These are phyloP conservation scores for Phalacrocorax aristotelis DNA, from an alignment of 2,113 vertebrate species.

Conservation along the genomic window DNA sequence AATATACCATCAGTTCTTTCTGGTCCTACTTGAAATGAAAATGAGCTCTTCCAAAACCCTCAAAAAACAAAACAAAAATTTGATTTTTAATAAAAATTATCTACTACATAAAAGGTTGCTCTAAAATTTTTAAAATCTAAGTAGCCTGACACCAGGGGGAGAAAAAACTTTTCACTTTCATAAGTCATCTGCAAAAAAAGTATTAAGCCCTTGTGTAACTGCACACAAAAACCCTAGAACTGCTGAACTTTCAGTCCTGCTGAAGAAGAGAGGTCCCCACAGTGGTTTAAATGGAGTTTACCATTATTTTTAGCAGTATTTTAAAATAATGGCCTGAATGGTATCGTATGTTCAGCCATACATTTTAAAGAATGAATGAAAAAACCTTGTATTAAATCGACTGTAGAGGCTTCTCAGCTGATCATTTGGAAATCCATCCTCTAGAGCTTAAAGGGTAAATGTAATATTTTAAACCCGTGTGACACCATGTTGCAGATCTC, in stretches of 20 bases:
- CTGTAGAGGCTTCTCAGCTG: background rate
- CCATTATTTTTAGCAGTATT: background rate
- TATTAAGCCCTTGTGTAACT: background rate
- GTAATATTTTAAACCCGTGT: background rate
- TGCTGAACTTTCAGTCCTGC: background rate
- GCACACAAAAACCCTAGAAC: background rate
- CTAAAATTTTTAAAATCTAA: background rate
- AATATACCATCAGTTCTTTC: background rate
- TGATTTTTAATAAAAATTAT: background rate
- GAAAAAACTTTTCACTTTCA: background rate
- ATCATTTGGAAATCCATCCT: background rate
- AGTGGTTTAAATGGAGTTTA: background rate
- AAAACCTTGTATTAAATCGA: background rate
- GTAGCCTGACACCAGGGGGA: background rate
- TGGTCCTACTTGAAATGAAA: background rate
- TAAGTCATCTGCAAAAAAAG: background rate
- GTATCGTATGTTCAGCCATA: background rate
- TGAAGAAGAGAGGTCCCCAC: background rate
- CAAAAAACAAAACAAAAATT: background rate
- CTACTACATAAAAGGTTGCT: background rate
- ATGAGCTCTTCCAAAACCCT: background rate
- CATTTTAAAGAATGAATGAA: background rate
- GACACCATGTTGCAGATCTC: background rate
- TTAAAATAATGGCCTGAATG: background rate
- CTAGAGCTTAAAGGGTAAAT: background rate